Evolutionary conservation across 2,888 invertebrate genomes (phyloP), one percentile per base, ranked within the genome.

Genomic region (Reticulitermes lucifugus): DNA sequence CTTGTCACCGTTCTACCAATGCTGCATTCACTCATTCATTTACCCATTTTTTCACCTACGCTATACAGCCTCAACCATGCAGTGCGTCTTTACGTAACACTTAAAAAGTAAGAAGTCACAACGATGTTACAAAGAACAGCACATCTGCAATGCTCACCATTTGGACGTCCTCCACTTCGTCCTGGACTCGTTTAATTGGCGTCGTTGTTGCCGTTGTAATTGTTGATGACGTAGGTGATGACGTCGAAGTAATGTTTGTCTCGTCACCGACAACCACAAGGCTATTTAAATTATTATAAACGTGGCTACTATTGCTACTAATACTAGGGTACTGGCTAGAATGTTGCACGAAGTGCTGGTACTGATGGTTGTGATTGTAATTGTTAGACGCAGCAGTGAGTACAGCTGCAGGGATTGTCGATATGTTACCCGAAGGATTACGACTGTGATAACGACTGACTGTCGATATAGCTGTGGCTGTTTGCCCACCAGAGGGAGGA

Each of bases 131-230:
- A 35, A 46, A 46, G 2, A 12, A 65, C 9, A 65, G 12, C n/a
- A 25, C 9, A 65, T n/a, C 3, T n/a, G n/a, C 29, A 14, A 41
- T 70, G 41, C 86, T 86, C 85, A 86, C 86, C 86, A 86, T 86
- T 79, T 85, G 84, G 35, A 83, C 86, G 83, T 82, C 75, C 65
- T 85, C 85, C 75, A 81, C 85, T 60, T 83, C 83, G 75, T 85
- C 85, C 81, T 83, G 86, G 79, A 86, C 85, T 41, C 86, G 83
- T 79, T 86, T 86, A 60, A 77, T 83, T 51, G 86, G 84, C 84
- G 86, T 65, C 79, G 85, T 55, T 75, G 85, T 83, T 75, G 83
- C 85, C 83, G 84, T 79, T 35, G 85, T 79, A 77, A 71, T 51
- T 79, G 86, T 70, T 75, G 86, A 75, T 79, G 60, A 25, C 83